Percentiles rank a stretch among this genome's conserved stretches.
These are phyloP conservation scores for Meriones unguiculatus DNA, from an alignment of 2,113 vertebrate genomes.

Conservation along the genomic window DNA sequence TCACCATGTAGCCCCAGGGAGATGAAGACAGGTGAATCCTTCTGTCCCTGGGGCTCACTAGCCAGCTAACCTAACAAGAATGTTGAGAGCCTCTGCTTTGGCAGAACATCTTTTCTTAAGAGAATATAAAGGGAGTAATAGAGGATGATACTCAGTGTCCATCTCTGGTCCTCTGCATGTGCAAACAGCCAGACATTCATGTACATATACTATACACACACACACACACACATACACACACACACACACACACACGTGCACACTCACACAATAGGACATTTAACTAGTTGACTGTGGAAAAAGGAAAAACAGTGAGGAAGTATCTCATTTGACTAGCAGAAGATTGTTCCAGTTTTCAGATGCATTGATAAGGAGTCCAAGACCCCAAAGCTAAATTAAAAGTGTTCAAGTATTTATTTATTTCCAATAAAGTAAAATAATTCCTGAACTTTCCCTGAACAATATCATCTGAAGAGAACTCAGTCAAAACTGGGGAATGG, in stretches of 20 bases:
- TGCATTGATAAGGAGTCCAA: not conserved
- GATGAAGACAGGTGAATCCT: not conserved
- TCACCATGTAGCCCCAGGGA: not conserved
- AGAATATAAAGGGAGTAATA: not conserved
- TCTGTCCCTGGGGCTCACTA: not conserved
- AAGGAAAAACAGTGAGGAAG: not conserved
- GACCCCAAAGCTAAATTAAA: not conserved
- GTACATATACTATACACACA: not conserved
- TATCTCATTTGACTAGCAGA: not conserved
- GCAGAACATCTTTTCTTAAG: not conserved
- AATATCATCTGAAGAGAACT: not conserved
- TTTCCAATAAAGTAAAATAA: not conserved
- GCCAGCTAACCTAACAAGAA: not conserved
- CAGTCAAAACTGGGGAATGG: not conserved
- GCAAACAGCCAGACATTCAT: not conserved
- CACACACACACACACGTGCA: too few relatives aligned
- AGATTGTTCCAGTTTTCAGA: not conserved
- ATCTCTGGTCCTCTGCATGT: not conserved
- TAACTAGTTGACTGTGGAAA: not conserved
- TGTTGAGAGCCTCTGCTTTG: not conserved
- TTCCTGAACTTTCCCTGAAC: not conserved
- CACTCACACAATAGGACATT: too few relatives aligned
- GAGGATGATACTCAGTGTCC: not conserved
- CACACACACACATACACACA: too few relatives aligned
- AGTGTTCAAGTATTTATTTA: not conserved